Conservation (phyloP, 2,888 invertebrate species). For the Candidula unifasciata region DNA sequence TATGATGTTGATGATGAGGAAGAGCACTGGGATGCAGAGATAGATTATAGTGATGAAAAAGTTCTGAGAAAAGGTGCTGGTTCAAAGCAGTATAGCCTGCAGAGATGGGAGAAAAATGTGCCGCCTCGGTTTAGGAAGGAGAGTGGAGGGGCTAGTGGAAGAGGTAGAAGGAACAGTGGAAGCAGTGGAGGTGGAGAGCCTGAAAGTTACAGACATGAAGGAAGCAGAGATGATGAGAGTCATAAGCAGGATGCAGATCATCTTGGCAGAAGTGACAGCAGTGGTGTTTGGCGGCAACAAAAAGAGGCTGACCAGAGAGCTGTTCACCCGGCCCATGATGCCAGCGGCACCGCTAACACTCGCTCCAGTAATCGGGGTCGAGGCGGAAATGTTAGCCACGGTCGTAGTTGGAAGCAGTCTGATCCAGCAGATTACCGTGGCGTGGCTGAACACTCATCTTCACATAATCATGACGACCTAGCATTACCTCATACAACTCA, state of each 20-base stretch:
- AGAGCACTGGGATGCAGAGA: conserved; percentile 40
- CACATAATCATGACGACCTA: conserved; percentile 34
- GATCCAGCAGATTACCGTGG: background rate
- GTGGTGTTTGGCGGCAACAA: background rate
- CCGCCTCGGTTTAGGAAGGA: conserved; percentile 42
- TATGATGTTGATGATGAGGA: conserved; percentile 45
- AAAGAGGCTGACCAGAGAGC: conserved; percentile 37
- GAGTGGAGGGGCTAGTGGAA: conserved; percentile 39
- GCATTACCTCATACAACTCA: conserved; percentile 28
- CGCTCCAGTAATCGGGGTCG: conserved; percentile 11
- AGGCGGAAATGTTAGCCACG: conserved; percentile 15
- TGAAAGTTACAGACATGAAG: background rate
- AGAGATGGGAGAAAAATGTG: conserved; percentile 39
- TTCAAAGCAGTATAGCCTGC: conserved; percentile 2
- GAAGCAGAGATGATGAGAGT: conserved; percentile 18
- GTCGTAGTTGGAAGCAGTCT: background rate
- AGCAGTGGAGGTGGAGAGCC: conserved; percentile 8
- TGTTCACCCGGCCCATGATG: conserved; percentile 48
- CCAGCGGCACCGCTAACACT: background rate
- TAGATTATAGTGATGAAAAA: conserved; percentile 28
- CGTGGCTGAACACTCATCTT: background rate
- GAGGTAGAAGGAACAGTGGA: conserved; percentile 23
- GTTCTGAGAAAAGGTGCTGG: background rate
- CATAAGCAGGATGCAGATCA: background rate
- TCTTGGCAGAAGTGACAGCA: background rate